A percentile compares a stretch with the other conserved stretches of the same genome.
These are phyloP conservation scores for Sminthopsis crassicaudata DNA, from an alignment of 2,113 vertebrate genomes.

Conservation along the genomic window DNA sequence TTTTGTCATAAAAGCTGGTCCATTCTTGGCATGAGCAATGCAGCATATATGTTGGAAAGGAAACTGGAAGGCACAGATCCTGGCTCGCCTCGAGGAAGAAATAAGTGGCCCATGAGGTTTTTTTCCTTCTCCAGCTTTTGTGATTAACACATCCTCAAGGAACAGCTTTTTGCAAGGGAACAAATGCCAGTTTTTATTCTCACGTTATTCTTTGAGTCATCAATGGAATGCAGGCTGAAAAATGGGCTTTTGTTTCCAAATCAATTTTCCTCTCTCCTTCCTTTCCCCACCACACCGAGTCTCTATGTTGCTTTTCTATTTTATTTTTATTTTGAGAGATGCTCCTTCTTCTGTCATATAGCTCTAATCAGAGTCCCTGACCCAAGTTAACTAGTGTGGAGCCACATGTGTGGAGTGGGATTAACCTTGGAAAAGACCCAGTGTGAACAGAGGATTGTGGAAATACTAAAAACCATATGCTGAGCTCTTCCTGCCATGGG, in stretches of 20 bases:
- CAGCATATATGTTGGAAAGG: slow-evolving; percentile 41
- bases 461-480: background rate
- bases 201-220: slow-evolving; percentile 5
- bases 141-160: slow-evolving; percentile 47
- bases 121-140: slow-evolving; percentile 57
- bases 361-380: background rate
- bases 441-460: background rate
- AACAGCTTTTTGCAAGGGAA: slow-evolving; percentile 38
- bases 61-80: slow-evolving; percentile 53
- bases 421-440: background rate
- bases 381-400: background rate
- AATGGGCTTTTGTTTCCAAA: slow-evolving; percentile 23
- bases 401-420: background rate
- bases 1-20: slow-evolving; percentile 53
- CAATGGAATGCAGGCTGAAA: slow-evolving; percentile 45
- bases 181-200: slow-evolving; percentile 26
- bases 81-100: slow-evolving; percentile 59
- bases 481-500: background rate
- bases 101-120: slow-evolving; percentile 44
- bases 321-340: background rate
- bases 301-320: background rate
- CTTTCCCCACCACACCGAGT: background rate
- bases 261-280: background rate
- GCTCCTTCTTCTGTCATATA: background rate
- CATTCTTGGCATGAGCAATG: slow-evolving; percentile 39